A percentile compares a stretch with the other conserved stretches of the same genome.
Conservation (phyloP, 1,140 invertebrate species). For the Eciton burchellii region DNA sequence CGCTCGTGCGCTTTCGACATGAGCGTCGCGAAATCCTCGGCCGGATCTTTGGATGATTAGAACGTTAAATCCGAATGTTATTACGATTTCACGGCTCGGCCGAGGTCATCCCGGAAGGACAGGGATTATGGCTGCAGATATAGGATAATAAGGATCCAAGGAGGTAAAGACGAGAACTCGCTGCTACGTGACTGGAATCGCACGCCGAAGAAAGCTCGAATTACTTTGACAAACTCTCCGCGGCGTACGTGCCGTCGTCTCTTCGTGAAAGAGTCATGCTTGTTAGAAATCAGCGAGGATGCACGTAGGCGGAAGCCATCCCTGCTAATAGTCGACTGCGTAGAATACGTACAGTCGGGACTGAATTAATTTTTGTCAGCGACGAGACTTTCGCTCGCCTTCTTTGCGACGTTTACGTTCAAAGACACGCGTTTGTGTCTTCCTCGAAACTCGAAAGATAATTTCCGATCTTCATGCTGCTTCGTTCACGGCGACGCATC, state of each 20-base stretch:
- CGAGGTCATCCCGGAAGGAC: slow-evolving; percentile 64
- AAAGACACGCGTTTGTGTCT: background rate
- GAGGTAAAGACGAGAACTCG: slow-evolving; percentile 81
- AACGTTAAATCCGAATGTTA: slow-evolving; percentile 61
- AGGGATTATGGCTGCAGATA: slow-evolving; percentile 75
- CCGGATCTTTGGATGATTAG: slow-evolving; percentile 66
- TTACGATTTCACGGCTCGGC: slow-evolving; percentile 71
- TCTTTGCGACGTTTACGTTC: slow-evolving; percentile 4
- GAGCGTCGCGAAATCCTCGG: background rate
- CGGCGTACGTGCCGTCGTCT: slow-evolving; percentile 64
- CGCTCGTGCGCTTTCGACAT: background rate
- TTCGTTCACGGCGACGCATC: slow-evolving; percentile 1
- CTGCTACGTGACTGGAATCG: slow-evolving; percentile 82
- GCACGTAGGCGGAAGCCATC: slow-evolving; percentile 10
- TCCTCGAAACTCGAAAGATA: slow-evolving; percentile 5
- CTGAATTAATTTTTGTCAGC: slow-evolving; percentile 57
- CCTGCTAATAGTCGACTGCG: background rate
- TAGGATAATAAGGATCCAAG: slow-evolving; percentile 83
- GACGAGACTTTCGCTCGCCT: slow-evolving; percentile 30
- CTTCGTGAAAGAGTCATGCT: slow-evolving; percentile 54
- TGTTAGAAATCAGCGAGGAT: slow-evolving; percentile 56
- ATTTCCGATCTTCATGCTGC: slow-evolving; percentile 32
- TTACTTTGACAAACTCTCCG: slow-evolving; percentile 81
- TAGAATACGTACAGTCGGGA: slow-evolving; percentile 16
- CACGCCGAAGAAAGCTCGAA: slow-evolving; percentile 75